These are phyloP conservation scores for Apodemia zela DNA, from an alignment of 2,888 invertebrate genomes.

Conservation along the genomic window DNA sequence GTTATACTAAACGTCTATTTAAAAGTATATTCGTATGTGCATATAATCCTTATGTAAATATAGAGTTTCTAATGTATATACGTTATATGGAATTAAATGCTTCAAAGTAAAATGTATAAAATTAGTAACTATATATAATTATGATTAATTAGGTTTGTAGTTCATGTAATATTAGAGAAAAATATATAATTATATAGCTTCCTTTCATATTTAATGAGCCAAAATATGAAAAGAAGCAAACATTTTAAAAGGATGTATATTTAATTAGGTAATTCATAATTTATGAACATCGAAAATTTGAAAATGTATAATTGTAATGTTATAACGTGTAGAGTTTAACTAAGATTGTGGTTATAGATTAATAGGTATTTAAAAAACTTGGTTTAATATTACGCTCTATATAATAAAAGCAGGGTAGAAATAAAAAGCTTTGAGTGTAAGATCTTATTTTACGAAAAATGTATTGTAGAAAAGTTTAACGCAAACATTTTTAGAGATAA, in stretches of 20 bases:
- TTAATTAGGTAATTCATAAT: background rate
- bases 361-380: background rate
- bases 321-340: background rate
- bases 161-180: background rate
- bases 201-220: conserved; percentile 13
- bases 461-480: too few relatives aligned
- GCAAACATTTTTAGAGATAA: too few relatives aligned
- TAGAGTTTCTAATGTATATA: background rate
- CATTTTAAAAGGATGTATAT: background rate
- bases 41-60: background rate
- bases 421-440: background rate
- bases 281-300: background rate
- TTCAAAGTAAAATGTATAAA: background rate
- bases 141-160: background rate
- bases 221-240: conserved; percentile 4
- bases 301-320: background rate
- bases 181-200: background rate
- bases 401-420: background rate
- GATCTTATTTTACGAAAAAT: background rate
- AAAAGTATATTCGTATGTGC: background rate
- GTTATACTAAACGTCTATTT: background rate
- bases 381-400: background rate
- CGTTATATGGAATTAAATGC: background rate
- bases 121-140: background rate
- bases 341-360: background rate